Evolutionary conservation across 2,797 vertebrate genomes (phyloP).

Genomic region (Miichthys miiuy): DNA sequence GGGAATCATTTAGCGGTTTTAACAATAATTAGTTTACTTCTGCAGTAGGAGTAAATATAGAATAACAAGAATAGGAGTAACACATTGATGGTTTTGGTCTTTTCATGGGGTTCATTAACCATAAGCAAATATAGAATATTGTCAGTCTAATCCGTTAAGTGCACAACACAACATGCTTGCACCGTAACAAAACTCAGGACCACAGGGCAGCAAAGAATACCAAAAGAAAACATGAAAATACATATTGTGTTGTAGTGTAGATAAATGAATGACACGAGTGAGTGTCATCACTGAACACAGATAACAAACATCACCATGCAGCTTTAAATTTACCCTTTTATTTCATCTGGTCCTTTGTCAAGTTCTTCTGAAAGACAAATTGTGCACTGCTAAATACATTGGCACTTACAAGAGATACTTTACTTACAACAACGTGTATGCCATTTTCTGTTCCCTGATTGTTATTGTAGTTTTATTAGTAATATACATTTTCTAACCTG

Average conservation of each 20-base stretch:
- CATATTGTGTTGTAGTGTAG: neutral
- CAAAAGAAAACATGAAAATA: conserved; percentile 1
- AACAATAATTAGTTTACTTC: neutral
- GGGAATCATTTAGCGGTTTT: no score
- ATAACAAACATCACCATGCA: conserved; percentile 63
- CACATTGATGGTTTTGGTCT: neutral
- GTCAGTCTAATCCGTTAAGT: neutral
- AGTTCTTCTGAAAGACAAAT: conserved; percentile 72
- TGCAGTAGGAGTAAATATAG: neutral
- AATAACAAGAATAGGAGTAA: neutral
- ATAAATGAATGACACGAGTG: conserved; percentile 1
- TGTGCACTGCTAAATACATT: conserved; percentile 35
- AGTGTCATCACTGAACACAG: conserved; percentile 10
- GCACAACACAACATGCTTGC: conserved; percentile 45
- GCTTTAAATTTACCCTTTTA: conserved; percentile 65
- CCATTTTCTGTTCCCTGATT: neutral
- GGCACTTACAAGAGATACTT: neutral
- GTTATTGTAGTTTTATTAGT: neutral
- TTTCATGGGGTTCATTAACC: conserved; percentile 14
- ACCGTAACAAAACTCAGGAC: conserved; percentile 18
- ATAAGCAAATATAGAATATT: neutral
- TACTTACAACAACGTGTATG: neutral
- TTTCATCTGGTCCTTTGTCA: conserved; percentile 64
- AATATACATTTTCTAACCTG: conserved; percentile 83
- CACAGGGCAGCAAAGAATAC: conserved; percentile 1